phyloP scores from a whole-genome alignment of 2,888 invertebrate genomes.

The Steinernema scapterisci region DNA sequence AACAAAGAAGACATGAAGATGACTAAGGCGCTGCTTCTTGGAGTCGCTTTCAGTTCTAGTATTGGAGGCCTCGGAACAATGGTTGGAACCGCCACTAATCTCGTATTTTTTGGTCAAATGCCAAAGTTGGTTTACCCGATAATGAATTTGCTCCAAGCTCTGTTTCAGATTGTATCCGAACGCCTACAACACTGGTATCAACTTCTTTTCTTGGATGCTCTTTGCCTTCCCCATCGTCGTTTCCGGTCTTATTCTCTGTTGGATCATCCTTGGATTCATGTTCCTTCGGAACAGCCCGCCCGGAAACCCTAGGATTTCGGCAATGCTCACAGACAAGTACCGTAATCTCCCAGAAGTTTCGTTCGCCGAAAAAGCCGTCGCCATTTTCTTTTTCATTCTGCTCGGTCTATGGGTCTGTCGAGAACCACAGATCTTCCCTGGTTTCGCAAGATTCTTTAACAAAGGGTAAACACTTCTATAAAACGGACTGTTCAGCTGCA shows the following conservation, averaged over 20 bases:
- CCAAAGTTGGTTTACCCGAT: constrained; percentile 41
- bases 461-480: no score
- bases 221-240: constrained; percentile 55
- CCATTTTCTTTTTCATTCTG: constrained; percentile 75
- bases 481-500: constrained; percentile 2
- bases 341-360: constrained; percentile 48
- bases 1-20: constrained; percentile 48
- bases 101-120: constrained; percentile 52
- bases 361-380: constrained; percentile 52
- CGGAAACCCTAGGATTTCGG: constrained; percentile 51
- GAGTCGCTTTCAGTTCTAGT: constrained; percentile 61
- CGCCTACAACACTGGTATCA: constrained; percentile 44
- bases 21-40: constrained; percentile 59
- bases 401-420: constrained; percentile 86
- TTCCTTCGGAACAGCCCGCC: constrained; percentile 51
- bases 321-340: constrained; percentile 56
- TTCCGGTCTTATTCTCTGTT: constrained; percentile 42
- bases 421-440: constrained; percentile 82
- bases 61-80: constrained; percentile 55
- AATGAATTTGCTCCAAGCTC: no score
- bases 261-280: constrained; percentile 39
- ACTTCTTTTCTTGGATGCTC: constrained; percentile 52
- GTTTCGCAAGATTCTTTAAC: constrained; percentile 76
- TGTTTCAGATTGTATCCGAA: constrained; percentile 45
- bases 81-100: constrained; percentile 59